A percentile compares a stretch with the other conserved stretches of the same genome.
Conservation (phyloP, 1,140 invertebrate genomes). For the Pseudomyrmex pallidus region DNA sequence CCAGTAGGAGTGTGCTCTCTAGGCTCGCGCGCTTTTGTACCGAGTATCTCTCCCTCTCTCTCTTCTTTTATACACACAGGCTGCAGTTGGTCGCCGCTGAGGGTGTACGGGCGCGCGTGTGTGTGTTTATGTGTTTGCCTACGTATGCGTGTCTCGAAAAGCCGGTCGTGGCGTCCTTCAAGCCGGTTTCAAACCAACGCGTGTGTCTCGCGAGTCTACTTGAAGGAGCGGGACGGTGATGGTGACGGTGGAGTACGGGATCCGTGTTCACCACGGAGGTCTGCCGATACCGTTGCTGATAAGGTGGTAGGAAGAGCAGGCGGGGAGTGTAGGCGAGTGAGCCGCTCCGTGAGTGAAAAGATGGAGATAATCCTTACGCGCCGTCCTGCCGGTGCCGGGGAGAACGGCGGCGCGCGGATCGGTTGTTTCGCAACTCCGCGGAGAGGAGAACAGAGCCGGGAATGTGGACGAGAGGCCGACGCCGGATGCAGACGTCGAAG, state of each 20-base stretch:
- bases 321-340: conserved; percentile 28
- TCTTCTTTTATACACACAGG: conserved; percentile 50
- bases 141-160: conserved; percentile 65
- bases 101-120: conserved; percentile 36
- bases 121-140: conserved; percentile 19
- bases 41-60: conserved; percentile 38
- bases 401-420: conserved; percentile 32
- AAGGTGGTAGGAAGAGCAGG: conserved; percentile 27
- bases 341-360: conserved; percentile 53
- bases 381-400: conserved; percentile 29
- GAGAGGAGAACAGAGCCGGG: not conserved
- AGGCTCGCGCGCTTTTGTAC: conserved; percentile 55
- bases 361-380: conserved; percentile 56
- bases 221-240: conserved; percentile 50
- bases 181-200: conserved; percentile 71
- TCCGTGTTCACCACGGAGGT: conserved; percentile 33
- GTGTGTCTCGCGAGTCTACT: conserved; percentile 67
- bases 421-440: conserved; percentile 25
- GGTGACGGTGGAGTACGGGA: conserved; percentile 31
- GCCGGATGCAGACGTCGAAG: conserved; percentile 10
- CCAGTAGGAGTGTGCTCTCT: conserved; percentile 60
- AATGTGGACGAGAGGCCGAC: not conserved
- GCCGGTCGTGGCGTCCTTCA: conserved; percentile 70
- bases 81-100: conserved; percentile 42
- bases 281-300: conserved; percentile 5